These are phyloP conservation scores for Thryonomys swinderianus DNA, from an alignment of 2,113 vertebrate species.

Conservation along the genomic window DNA sequence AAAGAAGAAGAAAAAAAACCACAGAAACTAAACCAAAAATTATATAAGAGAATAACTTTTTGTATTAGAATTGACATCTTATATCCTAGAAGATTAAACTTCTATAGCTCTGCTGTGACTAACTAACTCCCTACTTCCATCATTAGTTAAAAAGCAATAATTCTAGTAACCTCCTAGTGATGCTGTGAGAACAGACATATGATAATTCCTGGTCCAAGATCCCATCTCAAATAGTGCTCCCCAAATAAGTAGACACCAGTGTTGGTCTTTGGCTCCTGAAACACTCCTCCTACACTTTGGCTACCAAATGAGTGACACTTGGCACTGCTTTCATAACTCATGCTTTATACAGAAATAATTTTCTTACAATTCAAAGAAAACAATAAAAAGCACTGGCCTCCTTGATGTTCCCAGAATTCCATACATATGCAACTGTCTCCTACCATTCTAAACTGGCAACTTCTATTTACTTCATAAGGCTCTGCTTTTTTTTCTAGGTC, in stretches of 20 bases:
- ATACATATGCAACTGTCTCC: not conserved
- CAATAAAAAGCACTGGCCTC: not conserved
- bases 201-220: not conserved
- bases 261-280: not conserved
- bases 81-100: not conserved
- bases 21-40: not conserved
- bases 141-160: not conserved
- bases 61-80: not conserved
- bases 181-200: not conserved
- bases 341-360: not conserved
- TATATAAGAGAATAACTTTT: not conserved
- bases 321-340: not conserved
- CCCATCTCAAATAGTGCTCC: not conserved
- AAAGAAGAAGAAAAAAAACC: not conserved
- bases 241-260: not conserved
- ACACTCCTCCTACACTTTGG: not conserved
- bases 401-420: not conserved
- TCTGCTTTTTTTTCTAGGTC: not conserved
- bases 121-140: not conserved
- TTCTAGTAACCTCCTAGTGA: not conserved
- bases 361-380: not conserved
- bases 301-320: not conserved
- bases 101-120: not conserved
- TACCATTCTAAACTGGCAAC: not conserved
- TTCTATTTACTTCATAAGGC: not conserved